Base-by-base conservation (phyloP, 2,797 vertebrate genomes). In the Amniataba percoides region DNA sequence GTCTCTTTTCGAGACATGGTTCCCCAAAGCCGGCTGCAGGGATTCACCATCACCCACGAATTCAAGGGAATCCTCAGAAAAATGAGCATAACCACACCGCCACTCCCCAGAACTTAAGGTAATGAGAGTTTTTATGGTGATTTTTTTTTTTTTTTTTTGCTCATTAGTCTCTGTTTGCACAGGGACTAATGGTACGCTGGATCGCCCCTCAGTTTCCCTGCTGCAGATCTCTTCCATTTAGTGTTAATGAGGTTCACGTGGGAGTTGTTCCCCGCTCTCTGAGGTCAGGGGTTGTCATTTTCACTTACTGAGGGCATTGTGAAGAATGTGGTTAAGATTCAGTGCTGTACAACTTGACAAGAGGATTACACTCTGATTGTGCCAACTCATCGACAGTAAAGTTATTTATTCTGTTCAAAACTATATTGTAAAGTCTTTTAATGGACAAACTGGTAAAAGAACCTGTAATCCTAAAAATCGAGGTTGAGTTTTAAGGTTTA, bases 151-250 rank as follows among this genome's bases (percentile, higher is more conserved):
- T 31, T 31, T 31, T 31, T 31, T 78, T 78, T 65, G 65, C 84
- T 91, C 82, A 85, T 90, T 91, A 85, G 71, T 70, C 36, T 71
- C 18, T 48, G 55, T 77, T 81, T 85, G 79, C 81, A 68, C 23
- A 18, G 52, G 71, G 61, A 78, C 78, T 68, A 65, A 81, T 31
- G 68, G 73, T 72, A 68, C n/a, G 11, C 39, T 27, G 52, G 58
- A 61, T 65, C 43, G 52, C 60, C 55, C 57, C 34, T 51, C 64
- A 12, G 43, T 65, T 53, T 56, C 21, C 25, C 56, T 8, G 15
- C 70, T 40, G 81, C 77, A 82, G 7, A 83, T 77, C 71, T 62
- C 77, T 53, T 71, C 74, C 60, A 67, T 85, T 82, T 64, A 60
- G 51, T 66, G 61, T 56, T 87, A 88, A 90, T 89, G 78, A 87